These are phyloP conservation scores for Notarius lentiginosus DNA, from an alignment of 2,113 vertebrate species.

Conservation along the genomic window DNA sequence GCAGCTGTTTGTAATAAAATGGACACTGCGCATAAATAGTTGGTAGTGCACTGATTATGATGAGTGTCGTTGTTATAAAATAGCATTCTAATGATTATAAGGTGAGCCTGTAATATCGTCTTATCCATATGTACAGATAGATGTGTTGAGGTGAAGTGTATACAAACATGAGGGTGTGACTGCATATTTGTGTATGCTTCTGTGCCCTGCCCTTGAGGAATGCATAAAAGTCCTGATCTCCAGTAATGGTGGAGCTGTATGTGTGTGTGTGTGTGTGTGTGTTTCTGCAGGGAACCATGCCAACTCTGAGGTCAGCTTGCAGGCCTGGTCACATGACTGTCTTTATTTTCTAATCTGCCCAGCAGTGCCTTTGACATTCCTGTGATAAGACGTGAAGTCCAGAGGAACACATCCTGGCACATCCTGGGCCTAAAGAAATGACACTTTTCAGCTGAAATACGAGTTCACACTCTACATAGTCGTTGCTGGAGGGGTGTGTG, in stretches of 20 bases:
- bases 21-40: neutral
- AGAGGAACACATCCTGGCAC: slow-evolving; percentile 24
- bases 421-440: neutral
- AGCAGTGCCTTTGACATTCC: slow-evolving; percentile 53
- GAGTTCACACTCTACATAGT: neutral
- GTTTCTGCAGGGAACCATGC: slow-evolving; percentile 48
- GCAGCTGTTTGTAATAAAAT: no score
- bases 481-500: neutral
- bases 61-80: neutral
- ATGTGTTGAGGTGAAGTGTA: slow-evolving; percentile 21
- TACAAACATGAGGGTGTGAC: slow-evolving; percentile 32
- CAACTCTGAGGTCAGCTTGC: slow-evolving; percentile 53
- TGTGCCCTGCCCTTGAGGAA: slow-evolving; percentile 46
- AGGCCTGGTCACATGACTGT: slow-evolving; percentile 55
- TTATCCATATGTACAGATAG: neutral
- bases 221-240: slow-evolving; percentile 46
- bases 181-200: slow-evolving; percentile 29
- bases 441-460: neutral
- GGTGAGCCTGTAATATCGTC: neutral
- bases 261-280: slow-evolving; percentile 16
- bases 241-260: slow-evolving; percentile 43
- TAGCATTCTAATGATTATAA: neutral
- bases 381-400: slow-evolving; percentile 52
- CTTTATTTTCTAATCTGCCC: slow-evolving; percentile 53
- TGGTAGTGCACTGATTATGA: neutral